Conservation (phyloP, 2,113 vertebrate species). For the Shinisaurus crocodilurus region DNA sequence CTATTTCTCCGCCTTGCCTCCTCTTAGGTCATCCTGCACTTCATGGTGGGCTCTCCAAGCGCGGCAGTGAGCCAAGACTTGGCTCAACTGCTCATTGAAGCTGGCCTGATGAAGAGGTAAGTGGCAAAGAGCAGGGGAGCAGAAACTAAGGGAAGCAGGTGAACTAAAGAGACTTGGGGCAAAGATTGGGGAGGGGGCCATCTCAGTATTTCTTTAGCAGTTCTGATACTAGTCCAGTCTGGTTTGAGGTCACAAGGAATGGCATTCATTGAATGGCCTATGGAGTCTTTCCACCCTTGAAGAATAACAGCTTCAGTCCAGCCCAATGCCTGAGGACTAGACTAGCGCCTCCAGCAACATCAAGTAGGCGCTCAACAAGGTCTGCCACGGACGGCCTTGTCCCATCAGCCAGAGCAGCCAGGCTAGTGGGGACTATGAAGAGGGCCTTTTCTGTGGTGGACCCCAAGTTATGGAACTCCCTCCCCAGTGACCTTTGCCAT, state of each 20-base stretch:
- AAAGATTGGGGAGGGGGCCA: too few relatives aligned
- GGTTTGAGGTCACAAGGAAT: neutral
- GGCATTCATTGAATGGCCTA: neutral
- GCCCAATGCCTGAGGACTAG: neutral
- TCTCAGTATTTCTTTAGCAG: neutral
- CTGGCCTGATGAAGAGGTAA: slow-evolving; percentile 93
- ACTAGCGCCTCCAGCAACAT: too few relatives aligned
- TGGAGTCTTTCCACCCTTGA: neutral
- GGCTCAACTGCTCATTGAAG: slow-evolving; percentile 89
- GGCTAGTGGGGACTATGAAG: too few relatives aligned
- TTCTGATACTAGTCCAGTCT: neutral
- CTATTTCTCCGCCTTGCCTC: neutral
- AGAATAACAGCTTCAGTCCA: neutral
- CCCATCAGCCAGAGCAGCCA: too few relatives aligned
- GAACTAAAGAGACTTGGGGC: neutral
- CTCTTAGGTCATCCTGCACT: slow-evolving; percentile 87
- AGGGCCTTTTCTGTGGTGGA: too few relatives aligned
- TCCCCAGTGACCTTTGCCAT: too few relatives aligned
- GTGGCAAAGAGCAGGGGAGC: neutral
- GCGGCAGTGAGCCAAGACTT: slow-evolving; percentile 91
- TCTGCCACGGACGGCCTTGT: too few relatives aligned
- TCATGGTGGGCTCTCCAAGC: slow-evolving; percentile 93
- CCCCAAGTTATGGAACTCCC: too few relatives aligned
- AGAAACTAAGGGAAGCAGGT: neutral
- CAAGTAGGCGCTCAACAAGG: too few relatives aligned